phyloP scores from a whole-genome alignment of 2,113 vertebrate species.

The Tachysurus fulvidraco region DNA sequence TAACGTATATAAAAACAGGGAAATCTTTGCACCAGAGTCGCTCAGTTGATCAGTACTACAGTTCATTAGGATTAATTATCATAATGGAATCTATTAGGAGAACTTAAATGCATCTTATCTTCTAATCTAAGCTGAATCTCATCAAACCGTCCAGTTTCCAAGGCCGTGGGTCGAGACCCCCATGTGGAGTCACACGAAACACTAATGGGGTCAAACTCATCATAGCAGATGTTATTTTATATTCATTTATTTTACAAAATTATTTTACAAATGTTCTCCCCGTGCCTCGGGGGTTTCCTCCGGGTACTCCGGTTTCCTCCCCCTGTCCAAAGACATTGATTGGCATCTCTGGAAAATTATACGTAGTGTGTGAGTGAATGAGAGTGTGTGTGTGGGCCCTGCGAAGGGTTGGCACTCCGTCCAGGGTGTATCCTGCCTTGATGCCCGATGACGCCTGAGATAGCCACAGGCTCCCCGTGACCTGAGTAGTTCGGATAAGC shows the following conservation, averaged over 20 bases:
- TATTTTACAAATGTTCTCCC: no score
- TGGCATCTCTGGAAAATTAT: no score
- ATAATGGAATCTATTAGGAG: not conserved
- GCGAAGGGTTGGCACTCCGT: no score
- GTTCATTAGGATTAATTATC: not conserved
- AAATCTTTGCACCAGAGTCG: not conserved
- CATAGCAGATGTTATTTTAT: not conserved
- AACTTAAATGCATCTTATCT: not conserved
- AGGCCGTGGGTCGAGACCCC: not conserved
- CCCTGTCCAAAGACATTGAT: no score
- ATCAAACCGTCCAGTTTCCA: not conserved
- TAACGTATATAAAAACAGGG: not conserved
- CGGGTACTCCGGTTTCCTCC: no score
- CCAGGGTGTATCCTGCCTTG: no score
- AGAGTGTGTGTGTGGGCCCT: no score
- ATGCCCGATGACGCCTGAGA: no score
- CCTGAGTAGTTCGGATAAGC: no score
- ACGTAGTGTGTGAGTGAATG: no score
- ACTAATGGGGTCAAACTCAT: not conserved
- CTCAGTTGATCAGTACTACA: not conserved
- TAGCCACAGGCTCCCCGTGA: no score
- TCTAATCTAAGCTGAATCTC: not conserved
- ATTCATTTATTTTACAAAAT: conserved; percentile 4
- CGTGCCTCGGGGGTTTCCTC: no score
- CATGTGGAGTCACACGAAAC: not conserved